phyloP scores from a whole-genome alignment of 2,888 invertebrate species.

The Microctonus aethiopoides region DNA sequence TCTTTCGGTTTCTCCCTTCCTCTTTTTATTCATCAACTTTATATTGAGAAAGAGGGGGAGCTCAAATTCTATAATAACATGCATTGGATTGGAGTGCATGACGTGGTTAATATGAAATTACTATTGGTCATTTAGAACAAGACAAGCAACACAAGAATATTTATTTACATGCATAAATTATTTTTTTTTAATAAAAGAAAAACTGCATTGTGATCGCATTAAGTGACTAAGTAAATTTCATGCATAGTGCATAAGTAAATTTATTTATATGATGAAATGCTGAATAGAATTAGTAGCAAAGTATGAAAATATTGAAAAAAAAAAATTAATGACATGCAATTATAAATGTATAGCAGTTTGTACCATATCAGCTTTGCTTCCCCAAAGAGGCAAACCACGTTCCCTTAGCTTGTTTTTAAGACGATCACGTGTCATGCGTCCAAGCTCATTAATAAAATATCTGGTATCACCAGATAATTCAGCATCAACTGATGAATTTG shows the following conservation, averaged over 20 bases:
- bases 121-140: neutral
- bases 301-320: constrained; percentile 15
- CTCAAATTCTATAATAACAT: constrained; percentile 8
- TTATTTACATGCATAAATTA: neutral
- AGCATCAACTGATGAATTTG: constrained; percentile 33
- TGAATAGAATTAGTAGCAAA: neutral
- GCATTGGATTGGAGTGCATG: neutral
- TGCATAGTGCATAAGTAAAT: too few species aligned
- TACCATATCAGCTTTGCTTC: constrained; percentile 60
- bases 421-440: constrained; percentile 57
- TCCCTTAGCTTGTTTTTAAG: constrained; percentile 59
- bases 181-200: constrained; percentile 12
- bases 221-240: too few species aligned
- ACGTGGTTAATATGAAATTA: neutral
- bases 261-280: too few species aligned
- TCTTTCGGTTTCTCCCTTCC: constrained; percentile 25
- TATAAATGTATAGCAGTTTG: constrained; percentile 40
- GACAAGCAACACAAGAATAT: neutral
- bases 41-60: neutral
- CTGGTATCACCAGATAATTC: constrained; percentile 47
- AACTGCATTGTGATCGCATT: too few species aligned
- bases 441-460: constrained; percentile 52
- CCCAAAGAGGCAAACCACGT: constrained; percentile 56
- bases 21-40: constrained; percentile 29
- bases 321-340: constrained; percentile 35